A percentile compares a stretch with the other conserved stretches of the same genome.
These are phyloP conservation scores for Mesorhabditis spiculigera DNA, from an alignment of 2,888 invertebrate genomes.

Conservation along the genomic window DNA sequence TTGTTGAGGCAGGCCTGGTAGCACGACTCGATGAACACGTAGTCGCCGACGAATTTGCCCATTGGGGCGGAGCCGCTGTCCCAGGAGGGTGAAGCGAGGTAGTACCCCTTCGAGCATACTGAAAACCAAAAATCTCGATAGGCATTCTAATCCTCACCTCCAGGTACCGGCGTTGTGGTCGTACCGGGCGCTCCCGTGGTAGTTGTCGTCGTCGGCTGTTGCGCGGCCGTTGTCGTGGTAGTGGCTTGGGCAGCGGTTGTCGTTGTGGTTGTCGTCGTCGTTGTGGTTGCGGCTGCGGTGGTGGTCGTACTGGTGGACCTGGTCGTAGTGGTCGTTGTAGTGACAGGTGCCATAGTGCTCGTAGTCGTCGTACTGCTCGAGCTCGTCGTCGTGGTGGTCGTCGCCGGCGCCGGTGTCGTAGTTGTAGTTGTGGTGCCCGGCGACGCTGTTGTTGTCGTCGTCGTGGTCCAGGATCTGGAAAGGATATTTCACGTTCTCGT, in stretches of 20 bases:
- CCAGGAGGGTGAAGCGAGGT: background rate
- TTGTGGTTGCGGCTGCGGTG: background rate
- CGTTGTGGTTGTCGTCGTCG: slow-evolving; percentile 5
- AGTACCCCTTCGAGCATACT: background rate
- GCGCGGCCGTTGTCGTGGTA: background rate
- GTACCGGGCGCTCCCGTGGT: background rate
- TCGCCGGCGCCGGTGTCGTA: background rate
- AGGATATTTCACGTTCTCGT: too few relatives aligned
- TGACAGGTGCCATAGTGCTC: background rate
- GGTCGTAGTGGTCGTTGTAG: background rate
- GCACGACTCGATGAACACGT: background rate
- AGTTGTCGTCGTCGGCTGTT: background rate
- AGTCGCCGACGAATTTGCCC: slow-evolving; percentile 2
- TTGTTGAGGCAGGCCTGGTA: slow-evolving; percentile 5
- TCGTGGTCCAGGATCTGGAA: background rate
- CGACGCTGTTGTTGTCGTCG: background rate
- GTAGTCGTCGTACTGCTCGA: background rate
- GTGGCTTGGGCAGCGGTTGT: background rate
- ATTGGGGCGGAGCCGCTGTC: background rate
- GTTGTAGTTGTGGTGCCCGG: background rate
- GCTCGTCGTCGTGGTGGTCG: background rate
- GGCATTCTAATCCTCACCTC: background rate
- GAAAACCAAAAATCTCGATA: slow-evolving; percentile 1
- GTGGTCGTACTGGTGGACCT: background rate
- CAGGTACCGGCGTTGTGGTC: background rate